These are phyloP conservation scores for Stratiolaelaps scimitus DNA, from an alignment of 1,140 invertebrate species.

Conservation along the genomic window DNA sequence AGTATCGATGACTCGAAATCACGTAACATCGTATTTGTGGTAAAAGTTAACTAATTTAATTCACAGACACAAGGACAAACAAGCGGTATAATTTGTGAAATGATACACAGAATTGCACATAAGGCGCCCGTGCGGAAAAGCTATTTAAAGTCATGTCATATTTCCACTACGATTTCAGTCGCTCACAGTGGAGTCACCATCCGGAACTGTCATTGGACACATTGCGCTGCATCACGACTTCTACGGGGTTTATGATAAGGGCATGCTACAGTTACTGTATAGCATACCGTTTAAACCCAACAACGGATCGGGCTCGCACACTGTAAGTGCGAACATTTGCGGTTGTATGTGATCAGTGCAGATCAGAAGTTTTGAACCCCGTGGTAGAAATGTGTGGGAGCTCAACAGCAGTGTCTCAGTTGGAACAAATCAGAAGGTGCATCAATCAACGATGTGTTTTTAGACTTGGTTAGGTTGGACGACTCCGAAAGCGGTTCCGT, in stretches of 20 bases:
- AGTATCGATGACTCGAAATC: too few relatives aligned
- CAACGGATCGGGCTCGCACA: not conserved
- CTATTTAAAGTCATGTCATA: too few relatives aligned
- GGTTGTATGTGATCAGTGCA: not conserved
- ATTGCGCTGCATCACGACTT: constrained; percentile 24
- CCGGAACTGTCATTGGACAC: constrained; percentile 7
- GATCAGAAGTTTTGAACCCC: not conserved
- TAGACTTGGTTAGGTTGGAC: too few relatives aligned
- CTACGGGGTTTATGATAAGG: constrained; percentile 19
- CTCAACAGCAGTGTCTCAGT: not conserved
- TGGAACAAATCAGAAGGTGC: not conserved
- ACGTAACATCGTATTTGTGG: too few relatives aligned
- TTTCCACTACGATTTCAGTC: constrained; percentile 6
- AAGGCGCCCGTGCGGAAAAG: too few relatives aligned
- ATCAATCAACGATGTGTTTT: too few relatives aligned
- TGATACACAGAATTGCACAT: too few relatives aligned
- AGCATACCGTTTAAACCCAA: constrained; percentile 10
- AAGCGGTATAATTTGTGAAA: too few relatives aligned
- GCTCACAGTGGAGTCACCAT: constrained; percentile 10
- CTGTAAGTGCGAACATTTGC: not conserved
- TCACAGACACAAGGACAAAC: too few relatives aligned
- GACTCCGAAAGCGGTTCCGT: too few relatives aligned
- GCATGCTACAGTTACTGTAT: not conserved
- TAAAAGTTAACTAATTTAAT: too few relatives aligned
- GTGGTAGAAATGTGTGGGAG: not conserved